Percentiles rank a stretch among this genome's conserved stretches.
phyloP scores from a whole-genome alignment of 2,113 vertebrate species.

The Globicephala melas region DNA sequence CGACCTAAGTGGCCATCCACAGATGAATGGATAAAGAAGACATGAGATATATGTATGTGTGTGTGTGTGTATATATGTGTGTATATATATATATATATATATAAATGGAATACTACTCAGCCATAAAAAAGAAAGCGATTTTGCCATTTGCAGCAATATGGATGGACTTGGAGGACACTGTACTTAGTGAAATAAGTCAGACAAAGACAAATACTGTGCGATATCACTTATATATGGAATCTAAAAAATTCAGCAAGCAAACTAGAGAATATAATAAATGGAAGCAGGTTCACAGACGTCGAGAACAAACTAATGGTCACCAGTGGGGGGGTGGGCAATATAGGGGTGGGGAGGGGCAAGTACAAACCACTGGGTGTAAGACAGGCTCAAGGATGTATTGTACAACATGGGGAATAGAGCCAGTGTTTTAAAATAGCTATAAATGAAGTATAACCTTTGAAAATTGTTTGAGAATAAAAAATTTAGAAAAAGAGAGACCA shows the following conservation, averaged over 20 bases:
- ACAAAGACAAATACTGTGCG: neutral
- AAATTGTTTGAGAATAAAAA: neutral
- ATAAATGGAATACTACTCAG: neutral
- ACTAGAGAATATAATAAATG: neutral
- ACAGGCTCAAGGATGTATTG: neutral
- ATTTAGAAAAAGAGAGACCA: neutral
- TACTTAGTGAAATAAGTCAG: neutral
- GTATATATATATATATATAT: no score
- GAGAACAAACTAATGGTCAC: neutral
- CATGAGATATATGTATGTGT: no score
- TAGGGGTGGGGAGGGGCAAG: neutral
- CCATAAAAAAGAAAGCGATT: neutral
- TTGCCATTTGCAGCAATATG: neutral
- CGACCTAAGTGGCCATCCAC: neutral
- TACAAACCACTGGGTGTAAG: neutral
- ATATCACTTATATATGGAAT: neutral
- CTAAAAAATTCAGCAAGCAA: neutral
- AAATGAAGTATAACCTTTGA: neutral
- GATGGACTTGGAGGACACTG: neutral
- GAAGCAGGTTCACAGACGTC: neutral
- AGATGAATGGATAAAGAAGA: neutral
- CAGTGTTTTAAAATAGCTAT: neutral
- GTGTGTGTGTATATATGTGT: no score
- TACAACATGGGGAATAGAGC: neutral
- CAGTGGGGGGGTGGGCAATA: neutral